Evolutionary conservation across 2,113 vertebrate genomes (phyloP).

Genomic region (Aplodontia rufa): DNA sequence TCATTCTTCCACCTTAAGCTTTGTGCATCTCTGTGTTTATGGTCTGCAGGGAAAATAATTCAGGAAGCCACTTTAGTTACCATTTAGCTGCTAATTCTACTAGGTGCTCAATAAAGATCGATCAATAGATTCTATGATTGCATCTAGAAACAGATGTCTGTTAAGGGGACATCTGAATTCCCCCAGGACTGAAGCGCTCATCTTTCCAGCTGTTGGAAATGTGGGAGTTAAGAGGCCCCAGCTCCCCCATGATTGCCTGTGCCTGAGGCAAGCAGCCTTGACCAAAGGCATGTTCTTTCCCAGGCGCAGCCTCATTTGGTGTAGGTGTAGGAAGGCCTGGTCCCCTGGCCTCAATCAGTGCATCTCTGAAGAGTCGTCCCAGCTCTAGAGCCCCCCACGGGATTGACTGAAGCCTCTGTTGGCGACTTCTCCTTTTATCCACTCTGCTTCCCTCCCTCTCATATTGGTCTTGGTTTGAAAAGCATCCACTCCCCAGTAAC

Average conservation of each 20-base stretch:
- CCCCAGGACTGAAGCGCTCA: neutral
- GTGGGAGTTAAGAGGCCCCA: neutral
- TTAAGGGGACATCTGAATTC: neutral
- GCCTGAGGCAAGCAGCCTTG: neutral
- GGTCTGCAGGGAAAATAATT: neutral
- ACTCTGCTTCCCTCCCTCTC: neutral
- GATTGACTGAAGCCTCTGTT: neutral
- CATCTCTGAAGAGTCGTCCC: neutral
- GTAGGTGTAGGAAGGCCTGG: too few species aligned
- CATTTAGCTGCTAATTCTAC: neutral
- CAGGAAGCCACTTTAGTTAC: neutral
- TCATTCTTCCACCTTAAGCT: neutral
- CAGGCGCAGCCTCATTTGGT: neutral
- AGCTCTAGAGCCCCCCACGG: neutral
- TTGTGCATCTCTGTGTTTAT: neutral
- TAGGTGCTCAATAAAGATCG: neutral
- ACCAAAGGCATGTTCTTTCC: neutral
- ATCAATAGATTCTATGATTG: neutral
- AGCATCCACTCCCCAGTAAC: neutral
- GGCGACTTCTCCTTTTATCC: neutral
- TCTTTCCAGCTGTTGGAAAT: neutral
- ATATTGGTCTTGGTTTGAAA: neutral
- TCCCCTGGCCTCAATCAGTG: rapidly evolving
- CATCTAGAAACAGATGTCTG: neutral
- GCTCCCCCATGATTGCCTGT: neutral